Conservation (phyloP, 1,140 invertebrate genomes). For the Sycobia sp. region DNA sequence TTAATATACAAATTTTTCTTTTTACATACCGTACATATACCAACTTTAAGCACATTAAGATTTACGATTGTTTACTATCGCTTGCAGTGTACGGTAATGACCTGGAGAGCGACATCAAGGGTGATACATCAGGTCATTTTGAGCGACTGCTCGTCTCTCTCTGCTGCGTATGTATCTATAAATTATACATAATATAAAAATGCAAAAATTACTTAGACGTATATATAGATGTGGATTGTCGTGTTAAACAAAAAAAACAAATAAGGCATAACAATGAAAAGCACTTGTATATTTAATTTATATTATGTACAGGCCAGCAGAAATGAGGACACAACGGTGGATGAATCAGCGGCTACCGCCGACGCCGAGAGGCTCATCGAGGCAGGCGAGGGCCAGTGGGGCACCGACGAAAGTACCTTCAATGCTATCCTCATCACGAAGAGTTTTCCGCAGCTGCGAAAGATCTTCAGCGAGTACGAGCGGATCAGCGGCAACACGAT, state of each 20-base stretch:
- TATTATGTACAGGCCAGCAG: slow-evolving; percentile 54
- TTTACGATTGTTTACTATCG: too few relatives aligned
- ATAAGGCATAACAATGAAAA: too few relatives aligned
- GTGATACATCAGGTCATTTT: slow-evolving; percentile 89
- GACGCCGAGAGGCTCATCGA: slow-evolving; percentile 74
- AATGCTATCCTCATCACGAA: slow-evolving; percentile 81
- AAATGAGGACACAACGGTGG: slow-evolving; percentile 64
- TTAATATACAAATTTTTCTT: too few relatives aligned
- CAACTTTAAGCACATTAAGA: too few relatives aligned
- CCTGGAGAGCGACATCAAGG: slow-evolving; percentile 79
- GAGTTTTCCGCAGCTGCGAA: slow-evolving; percentile 80
- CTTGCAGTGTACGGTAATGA: slow-evolving; percentile 75
- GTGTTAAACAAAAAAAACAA: too few relatives aligned
- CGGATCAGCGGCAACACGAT: slow-evolving; percentile 77
- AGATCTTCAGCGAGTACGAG: slow-evolving; percentile 81
- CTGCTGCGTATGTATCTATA: slow-evolving; percentile 67
- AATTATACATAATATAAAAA: background rate
- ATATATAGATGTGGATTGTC: too few relatives aligned
- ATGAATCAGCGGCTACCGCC: slow-evolving; percentile 69
- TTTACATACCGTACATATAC: too few relatives aligned
- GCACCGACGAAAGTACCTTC: slow-evolving; percentile 86
- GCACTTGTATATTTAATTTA: too few relatives aligned
- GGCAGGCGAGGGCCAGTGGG: slow-evolving; percentile 81
- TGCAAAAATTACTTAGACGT: background rate
- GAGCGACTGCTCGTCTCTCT: slow-evolving; percentile 80